Percentiles rank a stretch among this genome's conserved stretches.
These are phyloP conservation scores for Carcinoscorpius rotundicauda DNA, from an alignment of 1,140 invertebrate species.

Conservation along the genomic window DNA sequence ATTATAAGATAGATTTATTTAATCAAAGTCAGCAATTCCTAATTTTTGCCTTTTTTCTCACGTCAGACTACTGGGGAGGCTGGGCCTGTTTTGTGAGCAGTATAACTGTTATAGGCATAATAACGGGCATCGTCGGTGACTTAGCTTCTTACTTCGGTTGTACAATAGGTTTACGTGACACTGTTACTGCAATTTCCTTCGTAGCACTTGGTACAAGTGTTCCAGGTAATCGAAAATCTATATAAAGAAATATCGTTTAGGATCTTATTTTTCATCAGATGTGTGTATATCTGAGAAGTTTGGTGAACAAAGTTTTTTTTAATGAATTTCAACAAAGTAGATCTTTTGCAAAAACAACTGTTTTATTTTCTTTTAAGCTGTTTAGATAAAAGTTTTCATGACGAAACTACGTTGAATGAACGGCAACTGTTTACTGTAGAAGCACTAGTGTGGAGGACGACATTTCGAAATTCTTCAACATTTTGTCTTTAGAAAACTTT, in stretches of 20 bases:
- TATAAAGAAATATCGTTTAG: too few species aligned
- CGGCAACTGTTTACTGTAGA: too few species aligned
- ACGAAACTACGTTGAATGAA: too few species aligned
- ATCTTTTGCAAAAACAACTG: not conserved
- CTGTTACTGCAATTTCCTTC: slow-evolving; percentile 91
- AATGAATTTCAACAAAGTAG: not conserved
- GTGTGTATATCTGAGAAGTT: not conserved
- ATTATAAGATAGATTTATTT: too few species aligned
- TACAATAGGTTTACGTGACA: slow-evolving; percentile 89
- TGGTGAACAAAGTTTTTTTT: not conserved
- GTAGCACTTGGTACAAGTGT: slow-evolving; percentile 93
- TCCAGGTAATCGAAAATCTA: slow-evolving; percentile 52
- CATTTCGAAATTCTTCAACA: too few species aligned
- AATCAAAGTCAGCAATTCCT: too few species aligned
- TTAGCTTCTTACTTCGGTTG: slow-evolving; percentile 93
- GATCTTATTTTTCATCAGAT: not conserved
- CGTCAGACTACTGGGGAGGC: slow-evolving; percentile 38
- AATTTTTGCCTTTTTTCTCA: too few species aligned
- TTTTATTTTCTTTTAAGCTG: too few species aligned
- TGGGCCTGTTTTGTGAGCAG: slow-evolving; percentile 88
- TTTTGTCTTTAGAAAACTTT: too few species aligned
- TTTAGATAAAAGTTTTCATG: too few species aligned
- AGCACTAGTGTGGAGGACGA: too few species aligned
- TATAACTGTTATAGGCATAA: slow-evolving; percentile 79
- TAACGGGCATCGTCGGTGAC: slow-evolving; percentile 93